Percentiles rank a stretch among this genome's conserved stretches.
Conservation (phyloP, 2,888 invertebrate genomes). For the Elysia crispata region DNA sequence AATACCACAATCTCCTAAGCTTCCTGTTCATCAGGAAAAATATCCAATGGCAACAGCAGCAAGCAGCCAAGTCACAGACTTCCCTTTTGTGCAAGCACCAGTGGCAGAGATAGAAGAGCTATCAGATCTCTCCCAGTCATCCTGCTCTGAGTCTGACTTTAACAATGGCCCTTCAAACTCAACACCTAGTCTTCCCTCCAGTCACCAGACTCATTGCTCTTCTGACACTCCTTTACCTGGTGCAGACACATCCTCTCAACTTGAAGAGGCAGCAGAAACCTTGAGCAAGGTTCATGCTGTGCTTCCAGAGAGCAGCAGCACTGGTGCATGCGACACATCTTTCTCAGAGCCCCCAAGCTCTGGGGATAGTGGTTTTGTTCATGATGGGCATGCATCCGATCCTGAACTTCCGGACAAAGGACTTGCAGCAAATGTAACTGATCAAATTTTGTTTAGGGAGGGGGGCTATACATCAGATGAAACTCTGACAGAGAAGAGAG, state of each 20-base stretch:
- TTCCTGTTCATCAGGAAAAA: too few species aligned
- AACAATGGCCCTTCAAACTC: constrained; percentile 16
- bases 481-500: constrained; percentile 33
- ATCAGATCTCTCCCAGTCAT: constrained; percentile 56
- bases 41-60: constrained; percentile 21
- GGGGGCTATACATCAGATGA: constrained; percentile 36
- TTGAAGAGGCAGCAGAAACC: constrained; percentile 46
- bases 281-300: constrained; percentile 43
- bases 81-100: constrained; percentile 52
- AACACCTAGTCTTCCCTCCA: constrained; percentile 43
- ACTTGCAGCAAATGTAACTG: not conserved
- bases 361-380: constrained; percentile 55
- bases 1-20: too few species aligned
- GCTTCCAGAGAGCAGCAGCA: constrained; percentile 35
- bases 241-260: constrained; percentile 36
- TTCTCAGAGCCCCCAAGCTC: constrained; percentile 54
- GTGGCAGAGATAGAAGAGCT: constrained; percentile 58
- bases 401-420: constrained; percentile 49
- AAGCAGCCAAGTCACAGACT: constrained; percentile 38
- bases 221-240: not conserved
- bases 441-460: constrained; percentile 5
- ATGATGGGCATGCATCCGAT: constrained; percentile 53
- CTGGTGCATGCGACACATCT: constrained; percentile 40
- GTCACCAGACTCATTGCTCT: not conserved
- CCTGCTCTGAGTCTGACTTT: constrained; percentile 51